A percentile compares a stretch with the other conserved stretches of the same genome.
Conservation (phyloP, 1,140 invertebrate genomes). For the Littorina saxatilis region DNA sequence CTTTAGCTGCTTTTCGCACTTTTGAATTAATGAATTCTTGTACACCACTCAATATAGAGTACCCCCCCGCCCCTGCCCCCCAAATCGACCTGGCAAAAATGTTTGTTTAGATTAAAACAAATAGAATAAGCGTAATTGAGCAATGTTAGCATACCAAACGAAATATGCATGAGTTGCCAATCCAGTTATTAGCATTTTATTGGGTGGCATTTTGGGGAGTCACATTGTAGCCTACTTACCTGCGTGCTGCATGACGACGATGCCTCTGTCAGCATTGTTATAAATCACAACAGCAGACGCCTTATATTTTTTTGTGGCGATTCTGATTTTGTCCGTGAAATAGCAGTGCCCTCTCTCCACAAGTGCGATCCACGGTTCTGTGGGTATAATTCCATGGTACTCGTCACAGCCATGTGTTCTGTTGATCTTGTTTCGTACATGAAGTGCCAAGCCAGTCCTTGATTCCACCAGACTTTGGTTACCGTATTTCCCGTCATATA, state of each 20-base stretch:
- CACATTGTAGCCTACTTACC: no score
- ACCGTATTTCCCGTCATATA: constrained; percentile 37
- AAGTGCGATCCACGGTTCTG: constrained; percentile 49
- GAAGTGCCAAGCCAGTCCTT: constrained; percentile 37
- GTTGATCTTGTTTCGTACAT: constrained; percentile 27
- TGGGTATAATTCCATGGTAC: constrained; percentile 36
- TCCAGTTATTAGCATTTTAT: no score
- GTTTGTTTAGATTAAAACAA: no score
- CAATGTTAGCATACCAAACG: no score
- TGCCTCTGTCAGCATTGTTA: constrained; percentile 29
- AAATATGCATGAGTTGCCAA: no score
- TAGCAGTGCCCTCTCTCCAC: constrained; percentile 49
- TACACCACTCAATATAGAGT: no score
- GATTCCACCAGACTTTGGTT: constrained; percentile 33
- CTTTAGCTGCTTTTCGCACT: no score
- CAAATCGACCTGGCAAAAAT: no score
- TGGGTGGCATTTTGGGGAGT: no score
- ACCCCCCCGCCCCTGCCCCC: no score
- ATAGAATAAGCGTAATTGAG: no score
- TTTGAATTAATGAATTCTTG: no score
- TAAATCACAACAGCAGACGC: constrained; percentile 51
- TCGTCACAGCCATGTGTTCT: constrained; percentile 41
- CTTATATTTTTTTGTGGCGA: constrained; percentile 46
- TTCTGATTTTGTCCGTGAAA: constrained; percentile 49
- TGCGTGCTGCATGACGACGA: constrained; percentile 39